These are phyloP conservation scores for Cynaeus angustus DNA, from an alignment of 2,888 invertebrate genomes.

Conservation along the genomic window DNA sequence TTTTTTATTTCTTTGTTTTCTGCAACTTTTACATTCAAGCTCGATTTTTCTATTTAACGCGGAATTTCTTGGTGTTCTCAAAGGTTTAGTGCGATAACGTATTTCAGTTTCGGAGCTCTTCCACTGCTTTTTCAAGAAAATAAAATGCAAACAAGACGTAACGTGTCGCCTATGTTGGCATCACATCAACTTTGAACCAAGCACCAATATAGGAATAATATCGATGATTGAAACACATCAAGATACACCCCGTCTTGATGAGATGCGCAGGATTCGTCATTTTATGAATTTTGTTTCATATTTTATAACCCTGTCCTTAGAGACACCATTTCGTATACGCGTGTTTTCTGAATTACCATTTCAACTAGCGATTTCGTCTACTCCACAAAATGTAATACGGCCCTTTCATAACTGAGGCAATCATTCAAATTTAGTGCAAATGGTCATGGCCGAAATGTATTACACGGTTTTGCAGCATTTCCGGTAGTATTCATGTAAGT, in stretches of 20 bases:
- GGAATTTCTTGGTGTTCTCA: background rate
- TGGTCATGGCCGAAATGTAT: background rate
- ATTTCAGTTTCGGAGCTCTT: background rate
- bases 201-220: constrained; percentile 58
- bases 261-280: constrained; percentile 68
- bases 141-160: constrained; percentile 29
- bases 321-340: constrained; percentile 45
- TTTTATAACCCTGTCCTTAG: constrained; percentile 60
- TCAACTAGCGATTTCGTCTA: constrained; percentile 45
- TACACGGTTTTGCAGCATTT: no score
- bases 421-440: constrained; percentile 24
- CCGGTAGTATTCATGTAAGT: no score
- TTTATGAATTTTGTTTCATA: constrained; percentile 67
- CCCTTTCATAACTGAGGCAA: constrained; percentile 19
- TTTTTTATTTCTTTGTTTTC: no score
- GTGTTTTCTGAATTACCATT: constrained; percentile 45
- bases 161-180: constrained; percentile 34
- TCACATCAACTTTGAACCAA: constrained; percentile 27
- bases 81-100: background rate
- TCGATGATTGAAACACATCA: constrained; percentile 68
- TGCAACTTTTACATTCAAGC: no score
- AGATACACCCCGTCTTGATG: constrained; percentile 63
- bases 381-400: constrained; percentile 38
- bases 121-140: constrained; percentile 11
- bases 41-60: no score